These are phyloP conservation scores for Pachycephala philippinensis DNA, from an alignment of 2,113 vertebrate genomes.

Conservation along the genomic window DNA sequence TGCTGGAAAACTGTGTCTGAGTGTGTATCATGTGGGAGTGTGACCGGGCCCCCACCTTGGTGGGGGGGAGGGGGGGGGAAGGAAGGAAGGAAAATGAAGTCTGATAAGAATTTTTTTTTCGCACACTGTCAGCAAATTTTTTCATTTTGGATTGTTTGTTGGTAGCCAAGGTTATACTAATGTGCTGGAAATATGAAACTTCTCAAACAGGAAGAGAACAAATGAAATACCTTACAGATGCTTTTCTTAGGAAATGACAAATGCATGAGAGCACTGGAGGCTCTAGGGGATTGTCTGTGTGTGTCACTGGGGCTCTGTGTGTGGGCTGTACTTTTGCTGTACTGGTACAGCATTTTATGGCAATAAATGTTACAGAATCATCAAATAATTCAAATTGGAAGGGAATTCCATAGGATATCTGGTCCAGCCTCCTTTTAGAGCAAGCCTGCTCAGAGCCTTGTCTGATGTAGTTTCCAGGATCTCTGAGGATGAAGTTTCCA, in stretches of 20 bases:
- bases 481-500: neutral
- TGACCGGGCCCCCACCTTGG: neutral
- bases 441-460: neutral
- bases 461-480: neutral
- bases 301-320: neutral
- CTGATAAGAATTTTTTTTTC: neutral
- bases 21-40: neutral
- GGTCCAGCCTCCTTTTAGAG: neutral
- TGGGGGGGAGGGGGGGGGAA: neutral
- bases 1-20: neutral
- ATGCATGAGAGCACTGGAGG: neutral
- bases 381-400: neutral
- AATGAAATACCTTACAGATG: conserved; percentile 18
- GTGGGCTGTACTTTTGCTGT: rapidly evolving
- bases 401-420: neutral
- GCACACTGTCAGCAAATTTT: neutral
- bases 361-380: neutral
- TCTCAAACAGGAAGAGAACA: neutral
- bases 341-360: neutral
- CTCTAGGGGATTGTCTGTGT: neutral
- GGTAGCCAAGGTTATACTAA: conserved; percentile 12
- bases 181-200: neutral
- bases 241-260: conserved; percentile 7
- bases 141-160: conserved; percentile 6
- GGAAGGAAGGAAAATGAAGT: conserved; percentile 26